phyloP scores from a whole-genome alignment of 2,888 invertebrate species.

The Deilephila elpenor region DNA sequence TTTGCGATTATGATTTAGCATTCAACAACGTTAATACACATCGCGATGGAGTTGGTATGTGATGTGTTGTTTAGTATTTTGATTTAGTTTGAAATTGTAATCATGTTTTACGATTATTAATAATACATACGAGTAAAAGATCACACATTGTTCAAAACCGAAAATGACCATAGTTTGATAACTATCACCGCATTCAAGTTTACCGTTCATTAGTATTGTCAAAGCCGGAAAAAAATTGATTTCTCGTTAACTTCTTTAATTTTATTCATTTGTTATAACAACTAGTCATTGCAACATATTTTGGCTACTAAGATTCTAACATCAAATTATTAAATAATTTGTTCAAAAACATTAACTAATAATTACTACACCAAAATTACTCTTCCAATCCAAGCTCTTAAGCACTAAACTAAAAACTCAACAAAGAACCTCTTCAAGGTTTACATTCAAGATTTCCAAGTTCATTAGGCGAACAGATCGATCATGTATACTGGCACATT shows the following conservation, averaged over 20 bases:
- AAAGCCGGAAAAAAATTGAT: too few relatives aligned
- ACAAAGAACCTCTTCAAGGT: neutral
- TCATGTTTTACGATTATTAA: too few relatives aligned
- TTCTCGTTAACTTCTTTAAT: too few relatives aligned
- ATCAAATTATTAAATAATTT: neutral
- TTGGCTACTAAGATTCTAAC: too few relatives aligned
- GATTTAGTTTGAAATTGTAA: neutral
- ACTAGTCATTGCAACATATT: too few relatives aligned
- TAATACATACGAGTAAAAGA: too few relatives aligned
- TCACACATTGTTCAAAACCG: too few relatives aligned
- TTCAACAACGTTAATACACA: slow-evolving; percentile 22
- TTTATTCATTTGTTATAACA: too few relatives aligned
- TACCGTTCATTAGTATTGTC: too few relatives aligned
- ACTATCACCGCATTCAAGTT: too few relatives aligned
- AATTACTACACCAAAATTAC: neutral
- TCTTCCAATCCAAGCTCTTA: neutral
- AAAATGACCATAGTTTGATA: too few relatives aligned
- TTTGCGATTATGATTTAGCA: slow-evolving; percentile 31
- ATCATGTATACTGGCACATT: slow-evolving; percentile 60
- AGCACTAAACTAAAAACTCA: neutral
- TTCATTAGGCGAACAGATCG: slow-evolving; percentile 35
- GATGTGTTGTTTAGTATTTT: neutral
- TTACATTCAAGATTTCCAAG: slow-evolving; percentile 19
- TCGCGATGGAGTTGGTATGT: slow-evolving; percentile 1
- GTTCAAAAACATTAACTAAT: neutral